phyloP scores from a whole-genome alignment of 2,888 invertebrate species.

The Luperina nickerlii region DNA sequence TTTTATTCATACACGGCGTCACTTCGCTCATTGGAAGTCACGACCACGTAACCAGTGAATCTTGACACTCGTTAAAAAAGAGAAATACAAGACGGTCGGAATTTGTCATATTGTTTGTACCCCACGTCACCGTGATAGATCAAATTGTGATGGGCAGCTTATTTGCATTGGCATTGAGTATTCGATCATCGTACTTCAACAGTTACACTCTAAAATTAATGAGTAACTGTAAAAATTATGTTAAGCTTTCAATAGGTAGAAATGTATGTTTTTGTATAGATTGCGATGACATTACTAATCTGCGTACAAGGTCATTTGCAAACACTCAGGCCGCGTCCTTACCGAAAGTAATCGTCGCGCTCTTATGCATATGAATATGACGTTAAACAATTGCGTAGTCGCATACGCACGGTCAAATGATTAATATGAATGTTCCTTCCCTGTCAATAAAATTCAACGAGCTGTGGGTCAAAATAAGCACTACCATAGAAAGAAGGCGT shows the following conservation, averaged over 20 bases:
- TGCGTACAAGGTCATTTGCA: not conserved
- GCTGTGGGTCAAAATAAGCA: too few species aligned
- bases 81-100: not conserved
- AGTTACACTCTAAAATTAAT: constrained; percentile 10
- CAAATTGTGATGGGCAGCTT: not conserved
- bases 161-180: constrained; percentile 25
- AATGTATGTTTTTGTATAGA: not conserved
- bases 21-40: constrained; percentile 45
- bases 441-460: not conserved
- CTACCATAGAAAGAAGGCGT: too few species aligned
- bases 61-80: constrained; percentile 7
- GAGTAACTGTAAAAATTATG: constrained; percentile 4
- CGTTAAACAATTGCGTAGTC: not conserved
- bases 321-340: not conserved
- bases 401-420: not conserved
- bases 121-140: not conserved
- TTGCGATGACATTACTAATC: not conserved
- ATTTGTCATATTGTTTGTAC: not conserved
- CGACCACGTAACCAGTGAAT: constrained; percentile 26
- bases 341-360: not conserved
- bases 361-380: not conserved
- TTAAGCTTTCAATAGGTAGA: not conserved
- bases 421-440: not conserved
- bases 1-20: constrained; percentile 29
- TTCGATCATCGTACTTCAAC: constrained; percentile 15